These are phyloP conservation scores for Dascillus cervinus DNA, from an alignment of 2,888 invertebrate genomes.

Conservation along the genomic window DNA sequence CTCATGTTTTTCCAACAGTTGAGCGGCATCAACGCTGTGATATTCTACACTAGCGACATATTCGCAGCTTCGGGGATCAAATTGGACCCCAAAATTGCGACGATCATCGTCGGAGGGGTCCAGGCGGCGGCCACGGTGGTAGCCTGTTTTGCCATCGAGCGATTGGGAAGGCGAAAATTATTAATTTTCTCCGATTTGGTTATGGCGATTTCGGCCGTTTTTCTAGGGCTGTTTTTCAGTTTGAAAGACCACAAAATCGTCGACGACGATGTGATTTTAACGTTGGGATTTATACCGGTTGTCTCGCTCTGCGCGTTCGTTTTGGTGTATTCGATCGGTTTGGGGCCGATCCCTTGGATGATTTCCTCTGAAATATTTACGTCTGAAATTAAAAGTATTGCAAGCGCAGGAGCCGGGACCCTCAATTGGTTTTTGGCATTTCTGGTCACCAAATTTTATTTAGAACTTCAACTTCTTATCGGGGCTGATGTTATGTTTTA, in stretches of 20 bases:
- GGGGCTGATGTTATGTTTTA: constrained; percentile 64
- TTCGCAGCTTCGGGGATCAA: constrained; percentile 58
- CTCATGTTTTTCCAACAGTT: constrained; percentile 89
- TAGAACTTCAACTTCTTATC: constrained; percentile 48
- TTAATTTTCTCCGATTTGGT: constrained; percentile 62
- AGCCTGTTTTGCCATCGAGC: constrained; percentile 73
- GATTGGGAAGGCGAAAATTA: constrained; percentile 68
- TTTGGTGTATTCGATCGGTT: constrained; percentile 72
- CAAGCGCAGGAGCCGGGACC: constrained; percentile 70
- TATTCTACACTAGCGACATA: constrained; percentile 70
- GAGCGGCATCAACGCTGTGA: constrained; percentile 75
- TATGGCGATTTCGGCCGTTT: constrained; percentile 61
- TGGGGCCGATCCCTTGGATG: constrained; percentile 85
- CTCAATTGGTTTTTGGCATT: constrained; percentile 79
- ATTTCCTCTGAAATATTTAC: constrained; percentile 78
- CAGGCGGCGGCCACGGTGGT: constrained; percentile 70
- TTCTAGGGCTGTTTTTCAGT: constrained; percentile 67
- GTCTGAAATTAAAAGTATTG: constrained; percentile 68
- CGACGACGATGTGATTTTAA: constrained; percentile 41
- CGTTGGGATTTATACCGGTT: constrained; percentile 68
- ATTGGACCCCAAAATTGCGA: constrained; percentile 52
- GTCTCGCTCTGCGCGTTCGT: constrained; percentile 68
- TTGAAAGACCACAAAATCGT: constrained; percentile 36
- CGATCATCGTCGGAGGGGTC: constrained; percentile 74
- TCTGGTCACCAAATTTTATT: constrained; percentile 68